Conservation (phyloP, 1,140 invertebrate species). For the Arctopsyche grandis region DNA sequence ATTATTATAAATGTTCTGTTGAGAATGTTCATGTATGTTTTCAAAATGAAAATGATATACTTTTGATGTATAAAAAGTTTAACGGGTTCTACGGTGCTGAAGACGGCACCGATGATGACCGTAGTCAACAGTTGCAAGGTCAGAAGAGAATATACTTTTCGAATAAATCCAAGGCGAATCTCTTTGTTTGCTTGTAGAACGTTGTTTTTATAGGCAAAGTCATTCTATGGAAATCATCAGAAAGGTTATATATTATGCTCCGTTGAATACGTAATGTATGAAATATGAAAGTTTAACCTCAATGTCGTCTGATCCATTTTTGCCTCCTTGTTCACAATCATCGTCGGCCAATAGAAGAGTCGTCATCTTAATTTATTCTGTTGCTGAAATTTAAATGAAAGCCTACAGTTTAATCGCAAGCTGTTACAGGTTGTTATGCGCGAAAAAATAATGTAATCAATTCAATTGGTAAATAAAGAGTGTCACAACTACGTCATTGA, state of each 20-base stretch:
- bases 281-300: conserved; percentile 57
- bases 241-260: neutral
- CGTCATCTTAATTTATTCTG: conserved; percentile 53
- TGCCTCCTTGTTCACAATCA: conserved; percentile 71
- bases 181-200: conserved; percentile 71
- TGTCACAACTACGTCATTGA: too few species aligned
- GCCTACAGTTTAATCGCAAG: too few species aligned
- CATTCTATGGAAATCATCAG: conserved; percentile 65
- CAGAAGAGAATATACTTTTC: conserved; percentile 87
- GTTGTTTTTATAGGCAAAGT: conserved; percentile 77
- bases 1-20: neutral
- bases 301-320: conserved; percentile 62
- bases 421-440: too few species aligned
- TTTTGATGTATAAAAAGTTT: conserved; percentile 76
- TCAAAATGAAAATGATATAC: conserved; percentile 62
- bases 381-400: neutral
- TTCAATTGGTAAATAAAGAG: too few species aligned
- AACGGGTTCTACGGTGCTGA: conserved; percentile 69
- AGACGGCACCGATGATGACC: conserved; percentile 71
- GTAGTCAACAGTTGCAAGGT: conserved; percentile 79
- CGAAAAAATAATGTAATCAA: too few species aligned
- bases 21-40: conserved; percentile 28
- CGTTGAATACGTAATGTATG: neutral
- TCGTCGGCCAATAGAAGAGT: conserved; percentile 69
- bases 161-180: conserved; percentile 77